Evolutionary conservation across 2,888 invertebrate genomes (phyloP).

Genomic region (Neoitamus cyanurus): DNA sequence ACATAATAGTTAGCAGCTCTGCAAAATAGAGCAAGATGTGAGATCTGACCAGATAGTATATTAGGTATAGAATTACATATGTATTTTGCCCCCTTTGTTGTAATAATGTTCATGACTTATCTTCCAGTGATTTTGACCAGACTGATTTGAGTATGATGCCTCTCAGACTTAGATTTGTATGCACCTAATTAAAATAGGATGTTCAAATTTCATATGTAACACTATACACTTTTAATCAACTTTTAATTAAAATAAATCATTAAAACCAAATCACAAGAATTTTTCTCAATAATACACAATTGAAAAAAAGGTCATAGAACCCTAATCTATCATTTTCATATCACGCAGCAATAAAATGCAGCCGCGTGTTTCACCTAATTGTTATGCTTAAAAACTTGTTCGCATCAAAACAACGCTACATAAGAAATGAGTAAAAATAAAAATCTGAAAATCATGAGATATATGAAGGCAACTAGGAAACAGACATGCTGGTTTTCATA

Average conservation of each 20-base stretch:
- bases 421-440: not conserved
- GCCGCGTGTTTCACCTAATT: not conserved
- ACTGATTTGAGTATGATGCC: too few relatives aligned
- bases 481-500: not conserved
- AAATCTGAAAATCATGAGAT: not conserved
- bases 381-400: not conserved
- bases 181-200: too few relatives aligned
- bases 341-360: not conserved
- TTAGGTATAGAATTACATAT: too few relatives aligned
- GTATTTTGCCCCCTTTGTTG: too few relatives aligned
- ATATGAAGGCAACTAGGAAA: not conserved
- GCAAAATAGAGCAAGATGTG: too few relatives aligned
- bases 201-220: too few relatives aligned
- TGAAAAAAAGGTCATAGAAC: not conserved
- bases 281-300: not conserved
- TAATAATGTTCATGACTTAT: too few relatives aligned
- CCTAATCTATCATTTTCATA: not conserved
- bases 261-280: not conserved
- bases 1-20: too few relatives aligned
- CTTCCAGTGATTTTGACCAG: too few relatives aligned
- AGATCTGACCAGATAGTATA: too few relatives aligned
- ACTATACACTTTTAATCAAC: too few relatives aligned
- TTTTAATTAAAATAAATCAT: not conserved
- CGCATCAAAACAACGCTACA: not conserved
- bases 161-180: too few relatives aligned